These are phyloP conservation scores for Macquaria australasica DNA, from an alignment of 2,113 vertebrate species.

Conservation along the genomic window DNA sequence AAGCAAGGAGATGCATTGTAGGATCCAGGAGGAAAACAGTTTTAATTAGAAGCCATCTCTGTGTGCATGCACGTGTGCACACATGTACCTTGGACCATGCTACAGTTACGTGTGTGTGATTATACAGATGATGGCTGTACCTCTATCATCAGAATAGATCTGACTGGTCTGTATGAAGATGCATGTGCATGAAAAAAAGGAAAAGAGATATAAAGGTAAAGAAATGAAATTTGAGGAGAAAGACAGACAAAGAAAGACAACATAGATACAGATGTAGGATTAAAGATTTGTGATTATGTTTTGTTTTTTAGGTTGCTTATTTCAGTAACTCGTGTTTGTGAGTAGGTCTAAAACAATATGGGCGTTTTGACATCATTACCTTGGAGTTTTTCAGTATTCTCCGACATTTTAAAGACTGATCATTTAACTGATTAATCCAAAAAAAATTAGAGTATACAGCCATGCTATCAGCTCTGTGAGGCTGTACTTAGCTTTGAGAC, in stretches of 20 bases:
- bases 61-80: conserved; percentile 1
- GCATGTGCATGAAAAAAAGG: background rate
- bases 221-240: background rate
- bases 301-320: background rate
- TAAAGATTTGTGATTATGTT: background rate
- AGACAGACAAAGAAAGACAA: background rate
- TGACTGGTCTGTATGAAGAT: background rate
- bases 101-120: conserved; percentile 3
- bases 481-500: background rate
- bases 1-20: conserved; percentile 12
- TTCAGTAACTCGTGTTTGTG: background rate
- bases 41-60: conserved; percentile 45
- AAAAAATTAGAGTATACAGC: background rate
- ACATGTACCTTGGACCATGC: background rate
- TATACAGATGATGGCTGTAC: conserved; percentile 1
- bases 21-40: conserved; percentile 26
- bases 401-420: background rate
- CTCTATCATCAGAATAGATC: background rate
- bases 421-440: background rate
- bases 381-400: background rate
- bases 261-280: background rate
- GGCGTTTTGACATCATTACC: background rate
- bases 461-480: background rate
- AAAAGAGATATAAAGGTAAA: background rate
- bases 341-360: background rate